A percentile compares a stretch with the other conserved stretches of the same genome.
Evolutionary conservation across 2,797 vertebrate genomes (phyloP).

Genomic region (Sitta carolinensis): DNA sequence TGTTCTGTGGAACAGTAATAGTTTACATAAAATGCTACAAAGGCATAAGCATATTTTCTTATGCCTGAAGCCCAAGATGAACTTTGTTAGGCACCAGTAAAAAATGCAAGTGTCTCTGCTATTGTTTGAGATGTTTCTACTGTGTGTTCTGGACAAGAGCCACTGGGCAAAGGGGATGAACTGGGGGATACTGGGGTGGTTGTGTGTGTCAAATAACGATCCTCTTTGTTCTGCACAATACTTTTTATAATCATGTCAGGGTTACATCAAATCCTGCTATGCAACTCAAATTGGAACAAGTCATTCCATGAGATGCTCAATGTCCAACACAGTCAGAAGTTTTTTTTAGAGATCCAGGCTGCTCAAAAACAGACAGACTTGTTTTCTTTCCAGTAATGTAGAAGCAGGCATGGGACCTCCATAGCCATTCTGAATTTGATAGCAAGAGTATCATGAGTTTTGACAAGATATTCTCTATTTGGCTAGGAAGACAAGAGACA

Average conservation of each 20-base stretch:
- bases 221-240: neutral
- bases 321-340: neutral
- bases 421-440: neutral
- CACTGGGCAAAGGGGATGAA: neutral
- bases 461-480: neutral
- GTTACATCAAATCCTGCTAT: neutral
- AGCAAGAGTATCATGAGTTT: neutral
- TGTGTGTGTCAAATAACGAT: too few species aligned
- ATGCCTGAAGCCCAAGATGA: neutral
- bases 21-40: neutral
- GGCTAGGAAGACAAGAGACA: neutral
- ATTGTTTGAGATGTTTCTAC: neutral
- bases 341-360: neutral
- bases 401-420: neutral
- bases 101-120: neutral
- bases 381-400: neutral
- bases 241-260: neutral
- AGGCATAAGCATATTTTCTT: neutral
- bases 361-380: neutral
- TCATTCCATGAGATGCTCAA: neutral
- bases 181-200: rapidly evolving
- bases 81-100: neutral
- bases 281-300: neutral
- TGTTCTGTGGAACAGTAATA: neutral
- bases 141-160: neutral